A percentile compares a stretch with the other conserved stretches of the same genome.
These are phyloP conservation scores for Eremophila alpestris DNA, from an alignment of 2,797 vertebrate genomes.

Conservation along the genomic window DNA sequence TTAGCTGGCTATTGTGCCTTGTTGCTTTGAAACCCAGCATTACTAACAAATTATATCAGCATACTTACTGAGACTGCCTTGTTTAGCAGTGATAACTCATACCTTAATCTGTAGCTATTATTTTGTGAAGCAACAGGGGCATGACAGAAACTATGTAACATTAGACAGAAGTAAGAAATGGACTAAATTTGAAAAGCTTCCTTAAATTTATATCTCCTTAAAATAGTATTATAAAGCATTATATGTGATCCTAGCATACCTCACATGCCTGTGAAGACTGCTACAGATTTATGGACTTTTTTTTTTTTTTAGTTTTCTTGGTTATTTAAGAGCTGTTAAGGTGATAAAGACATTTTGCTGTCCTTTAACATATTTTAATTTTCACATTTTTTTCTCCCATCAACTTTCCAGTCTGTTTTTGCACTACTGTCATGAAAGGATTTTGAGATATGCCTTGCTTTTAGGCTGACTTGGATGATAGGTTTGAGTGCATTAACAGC, in stretches of 20 bases:
- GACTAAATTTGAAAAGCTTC: neutral
- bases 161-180: neutral
- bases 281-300: neutral
- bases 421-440: neutral
- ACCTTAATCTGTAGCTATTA: neutral
- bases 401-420: neutral
- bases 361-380: neutral
- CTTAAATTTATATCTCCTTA: neutral
- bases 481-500: neutral
- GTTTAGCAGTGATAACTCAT: neutral
- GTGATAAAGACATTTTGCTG: neutral
- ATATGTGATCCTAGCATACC: neutral
- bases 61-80: neutral
- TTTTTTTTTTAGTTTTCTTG: neutral
- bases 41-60: neutral
- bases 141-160: rapidly evolving
- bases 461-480: neutral
- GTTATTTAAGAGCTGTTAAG: neutral
- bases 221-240: neutral
- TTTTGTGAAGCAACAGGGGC: neutral
- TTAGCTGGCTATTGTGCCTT: neutral
- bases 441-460: neutral
- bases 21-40: neutral
- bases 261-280: neutral
- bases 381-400: neutral